Evolutionary conservation across 2,797 vertebrate genomes (phyloP), one percentile per base, ranked within the genome.

Genomic region (Chlorospingus semifuscus): DNA sequence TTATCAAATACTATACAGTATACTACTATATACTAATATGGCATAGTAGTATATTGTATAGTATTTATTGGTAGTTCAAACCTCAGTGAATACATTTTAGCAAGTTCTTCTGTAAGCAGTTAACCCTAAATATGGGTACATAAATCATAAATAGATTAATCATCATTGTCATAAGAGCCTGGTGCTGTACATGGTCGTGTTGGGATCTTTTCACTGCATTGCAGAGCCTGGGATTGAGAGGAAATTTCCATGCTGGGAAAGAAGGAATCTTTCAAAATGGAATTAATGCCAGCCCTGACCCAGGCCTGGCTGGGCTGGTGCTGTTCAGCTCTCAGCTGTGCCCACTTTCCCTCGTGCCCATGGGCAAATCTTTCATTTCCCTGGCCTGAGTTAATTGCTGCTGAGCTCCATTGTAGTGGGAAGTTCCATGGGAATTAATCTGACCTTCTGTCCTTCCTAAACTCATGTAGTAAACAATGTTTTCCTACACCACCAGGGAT

Each of bases 331-430:
- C 77, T 69, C 50, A 29, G 69, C 86, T 81, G 13, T 41, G 42
- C 49, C 78, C 39, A 9, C 1, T 20, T 20, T 21, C 30, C 52
- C 30, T 32, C 19, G 10, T 44, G 34, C 47, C 77, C 42, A 11
- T 0, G 3, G 41, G 61, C 30, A 2, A 39, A 63, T 80, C 60
- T 32, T 55, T 68, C 8, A 74, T 85, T 89, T 64, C 60, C 60
- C 64, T 64, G 61, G 36, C 44, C 69, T 52, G 52, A 82, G 79
- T 66, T 92, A 81, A 94, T 92, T 89, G 70, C 55, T 84, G 81
- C 3, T 76, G 41, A 80, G 10, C 37, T 37, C 47, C 64, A 23
- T 2, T 34, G 75, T 5, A n/a, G n/a, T 34, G 47, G 49, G 47
- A 74, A 70, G 59, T 77, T 77, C 68, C 49, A 0, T 2, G 1